Base-by-base conservation (phyloP, 2,113 vertebrate genomes). In the Axis porcinus region DNA sequence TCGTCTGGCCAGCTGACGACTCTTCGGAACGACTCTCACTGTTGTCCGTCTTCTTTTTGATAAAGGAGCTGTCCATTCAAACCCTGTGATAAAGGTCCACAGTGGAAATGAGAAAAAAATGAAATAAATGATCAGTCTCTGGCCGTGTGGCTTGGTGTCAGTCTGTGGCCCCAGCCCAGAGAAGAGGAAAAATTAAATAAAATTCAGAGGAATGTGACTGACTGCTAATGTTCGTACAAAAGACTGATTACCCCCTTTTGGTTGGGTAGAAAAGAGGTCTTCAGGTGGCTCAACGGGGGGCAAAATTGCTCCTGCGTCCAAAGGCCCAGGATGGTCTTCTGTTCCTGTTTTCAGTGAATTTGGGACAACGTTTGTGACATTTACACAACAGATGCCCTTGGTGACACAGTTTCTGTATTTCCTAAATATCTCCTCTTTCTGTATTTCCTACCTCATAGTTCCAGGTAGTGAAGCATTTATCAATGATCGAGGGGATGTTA, bases 1-100 rank as follows among this genome's bases (percentile, higher is more conserved):
- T 10, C 83, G 33, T 33, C 45, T 27, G 36, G 67, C 94, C 94
- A 95, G 96, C 88, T 92, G 55, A 0, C 82, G 15, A 27, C 60
- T 78, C 84, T 64, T 79, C 52, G 19, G 45, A 81, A 27, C 1
- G 50, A 96, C 95, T 86, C 45, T 67, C 60, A 7, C 58, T 55
- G 33, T 78, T 0, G 5, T 94, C 93, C 55, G 47, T 96, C 94
- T 70, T 94, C 27, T 97, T 97, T 97, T 40, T 43, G 96, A 79
- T 60, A 95, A 94, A 95, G 91, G 94, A 96, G 79, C 91, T 78
- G 50, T 10, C 45, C 28, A 15, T 94, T 98, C 94, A 93, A 88
- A 96, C 74, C 74, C n/a, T 17, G 87, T 28, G 89, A 79, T 89
- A 50, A 92, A 76, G 79, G 47, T 94, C 94, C 94, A 33, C 27